Conservation (phyloP, 2,797 vertebrate genomes). For the Masticophis lateralis region DNA sequence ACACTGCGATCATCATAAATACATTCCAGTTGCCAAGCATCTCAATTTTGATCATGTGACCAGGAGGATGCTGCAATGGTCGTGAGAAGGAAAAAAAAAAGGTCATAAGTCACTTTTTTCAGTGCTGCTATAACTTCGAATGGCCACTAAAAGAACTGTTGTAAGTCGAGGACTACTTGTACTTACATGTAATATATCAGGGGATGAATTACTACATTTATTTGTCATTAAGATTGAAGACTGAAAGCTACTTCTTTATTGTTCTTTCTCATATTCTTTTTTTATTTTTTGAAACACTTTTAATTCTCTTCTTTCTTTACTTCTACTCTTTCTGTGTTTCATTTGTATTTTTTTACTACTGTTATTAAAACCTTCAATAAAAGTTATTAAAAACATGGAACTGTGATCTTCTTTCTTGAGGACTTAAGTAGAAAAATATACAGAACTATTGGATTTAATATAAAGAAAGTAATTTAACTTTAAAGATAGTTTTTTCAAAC, state of each 20-base stretch:
- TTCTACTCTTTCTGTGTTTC: not conserved
- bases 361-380: not conserved
- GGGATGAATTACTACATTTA: not conserved
- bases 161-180: no score
- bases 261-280: not conserved
- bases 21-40: no score
- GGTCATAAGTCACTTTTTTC: no score
- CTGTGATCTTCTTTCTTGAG: not conserved
- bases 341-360: not conserved
- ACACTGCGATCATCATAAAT: no score
- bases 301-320: not conserved
- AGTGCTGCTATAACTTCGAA: no score
- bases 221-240: not conserved
- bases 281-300: not conserved
- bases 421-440: rapidly evolving
- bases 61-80: no score
- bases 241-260: not conserved
- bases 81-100: no score
- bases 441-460: not conserved
- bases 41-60: no score
- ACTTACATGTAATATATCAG: not conserved
- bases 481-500: not conserved
- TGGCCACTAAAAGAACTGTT: no score
- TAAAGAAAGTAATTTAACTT: not conserved
- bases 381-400: not conserved